phyloP scores from a whole-genome alignment of 2,888 invertebrate genomes.

The Acanthosoma haemorrhoidale region DNA sequence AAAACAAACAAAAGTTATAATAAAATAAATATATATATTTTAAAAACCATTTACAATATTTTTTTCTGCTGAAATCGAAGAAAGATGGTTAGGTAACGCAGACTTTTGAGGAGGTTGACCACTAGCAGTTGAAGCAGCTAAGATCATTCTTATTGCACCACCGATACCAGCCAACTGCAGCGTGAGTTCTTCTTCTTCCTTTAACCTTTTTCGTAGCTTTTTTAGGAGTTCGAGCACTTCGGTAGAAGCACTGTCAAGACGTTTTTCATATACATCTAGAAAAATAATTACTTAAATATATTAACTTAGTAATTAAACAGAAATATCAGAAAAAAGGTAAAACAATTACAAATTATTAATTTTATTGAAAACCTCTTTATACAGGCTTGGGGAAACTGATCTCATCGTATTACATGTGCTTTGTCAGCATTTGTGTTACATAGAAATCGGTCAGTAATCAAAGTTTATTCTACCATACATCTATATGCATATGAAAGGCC shows the following conservation, averaged over 20 bases:
- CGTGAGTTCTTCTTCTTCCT: conserved; percentile 63
- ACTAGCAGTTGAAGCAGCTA: conserved; percentile 53
- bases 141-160: conserved; percentile 62
- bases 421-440: too few relatives aligned
- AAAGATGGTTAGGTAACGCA: not conserved
- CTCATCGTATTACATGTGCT: too few relatives aligned
- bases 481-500: too few relatives aligned
- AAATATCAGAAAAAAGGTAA: too few relatives aligned
- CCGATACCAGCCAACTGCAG: conserved; percentile 60
- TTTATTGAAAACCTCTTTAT: too few relatives aligned
- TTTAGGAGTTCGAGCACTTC: conserved; percentile 58
- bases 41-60: not conserved
- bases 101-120: not conserved
- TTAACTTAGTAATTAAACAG: too few relatives aligned
- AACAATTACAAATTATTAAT: too few relatives aligned
- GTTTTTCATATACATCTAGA: conserved; percentile 61
- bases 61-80: not conserved
- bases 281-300: too few relatives aligned
- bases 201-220: conserved; percentile 56
- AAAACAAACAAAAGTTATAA: not conserved
- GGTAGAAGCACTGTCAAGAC: conserved; percentile 58
- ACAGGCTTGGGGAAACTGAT: too few relatives aligned
- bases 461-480: too few relatives aligned
- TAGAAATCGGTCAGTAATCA: too few relatives aligned
- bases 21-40: conserved; percentile 3